phyloP scores from a whole-genome alignment of 2,797 vertebrate species.

The Ptychadena robeensis region DNA sequence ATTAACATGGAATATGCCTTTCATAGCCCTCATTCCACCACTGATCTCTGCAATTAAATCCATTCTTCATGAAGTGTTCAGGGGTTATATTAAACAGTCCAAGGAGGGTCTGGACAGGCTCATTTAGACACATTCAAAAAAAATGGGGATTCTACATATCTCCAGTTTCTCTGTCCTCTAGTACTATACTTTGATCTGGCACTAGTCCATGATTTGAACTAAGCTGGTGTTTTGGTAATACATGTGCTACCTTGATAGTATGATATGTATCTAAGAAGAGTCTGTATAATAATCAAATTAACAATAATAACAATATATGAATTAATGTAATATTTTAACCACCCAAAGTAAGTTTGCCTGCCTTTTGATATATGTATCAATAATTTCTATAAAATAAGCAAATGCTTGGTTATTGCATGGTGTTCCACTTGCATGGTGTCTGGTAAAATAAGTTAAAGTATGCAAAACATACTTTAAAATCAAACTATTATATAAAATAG shows the following conservation, averaged over 20 bases:
- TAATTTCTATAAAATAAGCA: neutral
- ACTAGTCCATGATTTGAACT: neutral
- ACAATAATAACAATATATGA: too few relatives aligned
- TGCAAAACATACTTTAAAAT: too few relatives aligned
- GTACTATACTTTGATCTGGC: neutral
- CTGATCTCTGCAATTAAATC: constrained; percentile 23
- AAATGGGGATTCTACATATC: neutral
- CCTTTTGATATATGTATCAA: neutral
- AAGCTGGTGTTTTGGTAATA: too few relatives aligned
- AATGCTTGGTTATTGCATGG: too few relatives aligned
- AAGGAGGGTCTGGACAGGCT: neutral
- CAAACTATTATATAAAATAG: too few relatives aligned
- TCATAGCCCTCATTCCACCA: neutral
- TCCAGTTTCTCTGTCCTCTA: neutral
- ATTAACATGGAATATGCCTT: neutral
- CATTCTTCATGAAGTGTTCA: neutral
- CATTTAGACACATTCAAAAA: neutral
- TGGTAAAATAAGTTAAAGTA: neutral
- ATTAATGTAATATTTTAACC: too few relatives aligned
- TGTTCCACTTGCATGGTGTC: too few relatives aligned
- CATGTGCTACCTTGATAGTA: too few relatives aligned
- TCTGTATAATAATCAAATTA: neutral
- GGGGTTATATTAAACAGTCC: neutral
- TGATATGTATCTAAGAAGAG: neutral
- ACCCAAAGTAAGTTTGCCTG: too few relatives aligned